phyloP scores from a whole-genome alignment of 1,140 invertebrate species.

The Platyscapa corneri region DNA sequence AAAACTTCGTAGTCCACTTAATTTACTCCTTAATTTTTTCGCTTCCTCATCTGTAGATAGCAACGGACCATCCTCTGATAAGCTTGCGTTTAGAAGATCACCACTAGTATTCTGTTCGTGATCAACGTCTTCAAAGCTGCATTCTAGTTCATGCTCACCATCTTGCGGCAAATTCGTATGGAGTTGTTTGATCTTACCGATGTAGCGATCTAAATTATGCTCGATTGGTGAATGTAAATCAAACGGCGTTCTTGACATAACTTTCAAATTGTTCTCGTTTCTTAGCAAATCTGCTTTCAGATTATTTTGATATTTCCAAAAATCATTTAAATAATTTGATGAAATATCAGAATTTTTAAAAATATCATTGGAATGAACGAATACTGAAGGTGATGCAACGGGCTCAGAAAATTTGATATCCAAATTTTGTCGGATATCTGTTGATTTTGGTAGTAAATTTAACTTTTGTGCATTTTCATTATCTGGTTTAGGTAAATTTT shows the following conservation, averaged over 20 bases:
- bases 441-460: neutral
- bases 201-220: conserved; percentile 60
- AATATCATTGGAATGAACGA: neutral
- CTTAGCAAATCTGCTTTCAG: neutral
- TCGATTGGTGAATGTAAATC: neutral
- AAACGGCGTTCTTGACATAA: too few relatives aligned
- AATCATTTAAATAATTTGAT: conserved; percentile 49
- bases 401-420: neutral
- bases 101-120: conserved; percentile 67
- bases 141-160: neutral
- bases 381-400: neutral
- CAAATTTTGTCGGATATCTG: neutral
- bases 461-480: neutral
- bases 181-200: conserved; percentile 63
- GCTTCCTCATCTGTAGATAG: conserved; percentile 43
- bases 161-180: conserved; percentile 42
- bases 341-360: neutral
- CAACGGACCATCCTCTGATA: conserved; percentile 61
- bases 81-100: conserved; percentile 64
- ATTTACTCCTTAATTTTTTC: conserved; percentile 17
- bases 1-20: neutral
- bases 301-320: neutral
- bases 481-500: neutral
- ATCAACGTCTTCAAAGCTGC: conserved; percentile 61
- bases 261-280: neutral